phyloP scores from a whole-genome alignment of 2,888 invertebrate genomes.

The Endotricha flammealis region DNA sequence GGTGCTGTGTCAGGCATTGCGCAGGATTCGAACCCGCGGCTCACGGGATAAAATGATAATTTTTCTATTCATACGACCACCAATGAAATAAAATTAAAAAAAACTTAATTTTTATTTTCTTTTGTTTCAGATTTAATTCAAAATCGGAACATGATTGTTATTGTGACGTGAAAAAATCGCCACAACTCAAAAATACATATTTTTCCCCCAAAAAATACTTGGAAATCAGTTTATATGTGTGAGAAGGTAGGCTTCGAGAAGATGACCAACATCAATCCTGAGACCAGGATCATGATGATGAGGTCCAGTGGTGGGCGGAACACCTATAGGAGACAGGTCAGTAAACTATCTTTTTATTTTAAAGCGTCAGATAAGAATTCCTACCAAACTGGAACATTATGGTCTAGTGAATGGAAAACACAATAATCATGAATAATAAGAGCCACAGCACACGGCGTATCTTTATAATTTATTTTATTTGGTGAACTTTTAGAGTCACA shows the following conservation, averaged over 20 bases:
- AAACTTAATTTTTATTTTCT: constrained; percentile 15
- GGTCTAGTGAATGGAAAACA: too few species aligned
- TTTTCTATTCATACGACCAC: background rate
- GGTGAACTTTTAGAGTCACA: too few species aligned
- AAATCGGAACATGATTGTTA: background rate
- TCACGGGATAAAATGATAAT: too few species aligned
- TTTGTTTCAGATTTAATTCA: constrained; percentile 40
- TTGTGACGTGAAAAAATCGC: constrained; percentile 12
- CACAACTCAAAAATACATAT: constrained; percentile 13
- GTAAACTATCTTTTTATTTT: constrained; percentile 5
- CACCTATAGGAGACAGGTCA: constrained; percentile 64
- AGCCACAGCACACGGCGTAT: too few species aligned
- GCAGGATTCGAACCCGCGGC: too few species aligned
- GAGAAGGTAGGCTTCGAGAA: constrained; percentile 50
- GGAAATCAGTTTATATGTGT: constrained; percentile 48
- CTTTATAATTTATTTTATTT: too few species aligned
- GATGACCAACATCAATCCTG: constrained; percentile 69
- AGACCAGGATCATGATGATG: constrained; percentile 70
- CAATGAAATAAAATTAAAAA: background rate
- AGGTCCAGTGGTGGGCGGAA: constrained; percentile 53
- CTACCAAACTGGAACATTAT: too few species aligned
- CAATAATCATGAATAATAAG: too few species aligned
- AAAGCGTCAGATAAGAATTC: too few species aligned
- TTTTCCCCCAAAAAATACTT: constrained; percentile 13
- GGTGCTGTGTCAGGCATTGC: too few species aligned